Conservation (phyloP, 2,113 vertebrate genomes). For the Phylloscopus trochilus region DNA sequence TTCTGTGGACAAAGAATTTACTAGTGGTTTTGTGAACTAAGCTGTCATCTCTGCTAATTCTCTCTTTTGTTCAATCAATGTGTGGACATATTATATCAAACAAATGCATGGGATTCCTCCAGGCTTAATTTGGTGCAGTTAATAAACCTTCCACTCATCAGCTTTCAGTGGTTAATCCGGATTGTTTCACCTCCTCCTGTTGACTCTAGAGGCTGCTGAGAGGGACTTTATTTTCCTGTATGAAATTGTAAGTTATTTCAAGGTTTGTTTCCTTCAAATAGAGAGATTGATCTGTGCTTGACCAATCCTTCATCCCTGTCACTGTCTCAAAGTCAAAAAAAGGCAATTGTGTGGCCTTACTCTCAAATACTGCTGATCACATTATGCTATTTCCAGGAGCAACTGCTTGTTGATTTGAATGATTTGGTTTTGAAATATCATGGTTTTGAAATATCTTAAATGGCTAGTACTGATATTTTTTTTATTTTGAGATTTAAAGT, state of each 20-base stretch:
- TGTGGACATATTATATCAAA: neutral
- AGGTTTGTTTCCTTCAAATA: neutral
- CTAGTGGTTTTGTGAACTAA: neutral
- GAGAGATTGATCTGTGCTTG: neutral
- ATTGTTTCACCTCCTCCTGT: neutral
- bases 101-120: neutral
- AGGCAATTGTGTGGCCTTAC: neutral
- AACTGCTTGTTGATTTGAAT: neutral
- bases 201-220: neutral
- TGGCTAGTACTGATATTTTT: neutral
- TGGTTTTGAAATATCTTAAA: neutral
- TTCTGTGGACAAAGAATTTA: neutral
- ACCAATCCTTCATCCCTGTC: neutral
- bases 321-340: neutral
- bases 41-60: neutral
- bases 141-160: neutral
- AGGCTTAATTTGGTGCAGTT: neutral
- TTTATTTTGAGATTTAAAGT: neutral
- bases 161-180: neutral
- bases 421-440: too few species aligned
- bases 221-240: neutral
- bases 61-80: neutral
- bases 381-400: neutral
- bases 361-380: neutral
- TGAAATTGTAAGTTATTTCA: neutral